A percentile compares a stretch with the other conserved stretches of the same genome.
phyloP scores from a whole-genome alignment of 2,888 invertebrate species.

The Panopea generosa region DNA sequence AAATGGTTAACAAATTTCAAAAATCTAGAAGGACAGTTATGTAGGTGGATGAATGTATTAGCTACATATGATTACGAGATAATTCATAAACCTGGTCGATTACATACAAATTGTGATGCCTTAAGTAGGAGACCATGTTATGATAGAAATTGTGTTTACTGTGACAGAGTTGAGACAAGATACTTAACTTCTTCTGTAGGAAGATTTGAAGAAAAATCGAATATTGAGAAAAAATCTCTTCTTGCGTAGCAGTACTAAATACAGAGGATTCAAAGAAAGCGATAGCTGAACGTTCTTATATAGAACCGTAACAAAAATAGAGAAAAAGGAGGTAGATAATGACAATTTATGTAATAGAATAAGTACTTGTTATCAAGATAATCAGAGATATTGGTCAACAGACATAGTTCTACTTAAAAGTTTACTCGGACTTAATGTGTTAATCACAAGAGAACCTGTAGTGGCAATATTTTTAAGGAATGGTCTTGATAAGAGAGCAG shows the following conservation, averaged over 20 bases:
- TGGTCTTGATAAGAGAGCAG: too few relatives aligned
- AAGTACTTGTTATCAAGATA: background rate
- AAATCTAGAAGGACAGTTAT: conserved; percentile 1
- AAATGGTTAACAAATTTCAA: background rate
- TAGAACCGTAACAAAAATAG: background rate
- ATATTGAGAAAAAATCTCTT: too few relatives aligned
- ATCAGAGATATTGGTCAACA: too few relatives aligned
- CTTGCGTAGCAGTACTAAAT: too few relatives aligned
- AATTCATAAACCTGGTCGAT: background rate
- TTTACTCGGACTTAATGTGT: too few relatives aligned
- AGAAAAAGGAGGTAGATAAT: background rate
- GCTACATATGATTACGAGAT: background rate
- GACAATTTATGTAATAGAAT: background rate
- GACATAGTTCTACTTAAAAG: too few relatives aligned
- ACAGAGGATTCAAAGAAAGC: background rate
- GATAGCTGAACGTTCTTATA: background rate
- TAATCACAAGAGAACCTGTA: too few relatives aligned
- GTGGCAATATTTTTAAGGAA: too few relatives aligned
- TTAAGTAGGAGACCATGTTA: background rate
- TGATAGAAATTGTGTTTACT: background rate
- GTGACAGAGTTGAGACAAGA: background rate
- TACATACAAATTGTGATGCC: background rate
- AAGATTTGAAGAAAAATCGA: too few relatives aligned
- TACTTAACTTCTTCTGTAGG: too few relatives aligned
- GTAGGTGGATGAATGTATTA: background rate